A percentile compares a stretch with the other conserved stretches of the same genome.
phyloP scores from a whole-genome alignment of 2,113 vertebrate genomes.

The Scytalopus superciliaris region DNA sequence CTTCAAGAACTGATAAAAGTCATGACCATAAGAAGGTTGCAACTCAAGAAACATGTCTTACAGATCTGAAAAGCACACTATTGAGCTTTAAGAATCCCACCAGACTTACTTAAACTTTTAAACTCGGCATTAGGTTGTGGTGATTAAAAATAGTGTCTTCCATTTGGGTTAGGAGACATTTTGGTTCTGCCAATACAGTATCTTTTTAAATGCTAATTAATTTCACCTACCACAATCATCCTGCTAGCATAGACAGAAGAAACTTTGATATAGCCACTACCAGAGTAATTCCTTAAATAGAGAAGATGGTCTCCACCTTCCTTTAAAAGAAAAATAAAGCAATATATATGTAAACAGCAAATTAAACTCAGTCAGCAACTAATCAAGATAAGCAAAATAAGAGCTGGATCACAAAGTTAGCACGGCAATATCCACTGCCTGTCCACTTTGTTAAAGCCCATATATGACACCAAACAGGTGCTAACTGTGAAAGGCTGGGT shows the following conservation, averaged over 20 bases:
- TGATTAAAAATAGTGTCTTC: not conserved
- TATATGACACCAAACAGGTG: not conserved
- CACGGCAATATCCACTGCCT: not conserved
- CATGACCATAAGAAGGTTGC: not conserved
- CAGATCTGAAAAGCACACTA: not conserved
- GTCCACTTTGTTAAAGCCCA: not conserved
- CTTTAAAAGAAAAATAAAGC: not conserved
- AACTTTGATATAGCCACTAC: not conserved
- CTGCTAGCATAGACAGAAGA: not conserved
- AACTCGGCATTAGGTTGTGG: not conserved
- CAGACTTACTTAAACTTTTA: not conserved
- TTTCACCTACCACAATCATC: not conserved
- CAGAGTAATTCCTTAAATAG: not conserved
- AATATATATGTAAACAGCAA: not conserved
- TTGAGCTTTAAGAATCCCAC: not conserved
- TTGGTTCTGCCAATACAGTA: not conserved
- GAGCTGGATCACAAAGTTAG: not conserved
- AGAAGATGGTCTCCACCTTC: not conserved
- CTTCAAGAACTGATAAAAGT: not conserved
- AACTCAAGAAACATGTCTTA: not conserved
- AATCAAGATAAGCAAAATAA: not conserved
- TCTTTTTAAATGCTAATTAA: not conserved
- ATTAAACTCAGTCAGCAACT: not conserved
- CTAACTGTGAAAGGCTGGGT: not conserved
- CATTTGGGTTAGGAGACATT: not conserved